phyloP scores from a whole-genome alignment of 2,888 invertebrate species.

The Hyposoter didymator region DNA sequence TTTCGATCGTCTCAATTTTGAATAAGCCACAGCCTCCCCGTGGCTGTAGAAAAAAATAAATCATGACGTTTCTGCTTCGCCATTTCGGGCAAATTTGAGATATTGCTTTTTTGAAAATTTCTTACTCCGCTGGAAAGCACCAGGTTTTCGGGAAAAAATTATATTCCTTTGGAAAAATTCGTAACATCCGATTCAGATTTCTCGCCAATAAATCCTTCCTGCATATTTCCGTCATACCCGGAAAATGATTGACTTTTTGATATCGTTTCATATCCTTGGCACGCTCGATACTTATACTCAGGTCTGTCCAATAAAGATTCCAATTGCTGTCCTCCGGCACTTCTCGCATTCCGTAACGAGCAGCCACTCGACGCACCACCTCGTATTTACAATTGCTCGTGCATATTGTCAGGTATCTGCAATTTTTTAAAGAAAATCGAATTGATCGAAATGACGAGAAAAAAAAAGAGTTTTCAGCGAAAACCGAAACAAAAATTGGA shows the following conservation, averaged over 20 bases:
- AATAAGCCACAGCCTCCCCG: conserved; percentile 90
- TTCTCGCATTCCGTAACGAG: conserved; percentile 90
- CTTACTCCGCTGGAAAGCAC: conserved; percentile 96
- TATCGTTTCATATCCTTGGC: conserved; percentile 97
- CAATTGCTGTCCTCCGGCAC: conserved; percentile 93
- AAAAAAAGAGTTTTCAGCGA: not conserved
- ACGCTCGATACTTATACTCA: conserved; percentile 93
- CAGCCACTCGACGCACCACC: conserved; percentile 89
- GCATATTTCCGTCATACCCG: conserved; percentile 95
- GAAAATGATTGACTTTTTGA: conserved; percentile 97
- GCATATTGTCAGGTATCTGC: conserved; percentile 86
- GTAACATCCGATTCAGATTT: conserved; percentile 95
- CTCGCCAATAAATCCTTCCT: conserved; percentile 95
- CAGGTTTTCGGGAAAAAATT: conserved; percentile 97
- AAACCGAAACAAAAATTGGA: not conserved
- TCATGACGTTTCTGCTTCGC: not conserved
- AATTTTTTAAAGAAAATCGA: not conserved
- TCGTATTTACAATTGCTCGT: conserved; percentile 90
- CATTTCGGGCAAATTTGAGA: not conserved
- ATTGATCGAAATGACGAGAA: not conserved
- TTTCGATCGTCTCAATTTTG: conserved; percentile 89
- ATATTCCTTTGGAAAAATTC: conserved; percentile 95
- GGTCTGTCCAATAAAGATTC: conserved; percentile 97
- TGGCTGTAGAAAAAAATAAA: conserved; percentile 84
- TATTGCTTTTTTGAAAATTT: conserved; percentile 15